Percentiles rank a stretch among this genome's conserved stretches.
phyloP scores from a whole-genome alignment of 1,140 invertebrate species.

The Aporrectodea caliginosa region DNA sequence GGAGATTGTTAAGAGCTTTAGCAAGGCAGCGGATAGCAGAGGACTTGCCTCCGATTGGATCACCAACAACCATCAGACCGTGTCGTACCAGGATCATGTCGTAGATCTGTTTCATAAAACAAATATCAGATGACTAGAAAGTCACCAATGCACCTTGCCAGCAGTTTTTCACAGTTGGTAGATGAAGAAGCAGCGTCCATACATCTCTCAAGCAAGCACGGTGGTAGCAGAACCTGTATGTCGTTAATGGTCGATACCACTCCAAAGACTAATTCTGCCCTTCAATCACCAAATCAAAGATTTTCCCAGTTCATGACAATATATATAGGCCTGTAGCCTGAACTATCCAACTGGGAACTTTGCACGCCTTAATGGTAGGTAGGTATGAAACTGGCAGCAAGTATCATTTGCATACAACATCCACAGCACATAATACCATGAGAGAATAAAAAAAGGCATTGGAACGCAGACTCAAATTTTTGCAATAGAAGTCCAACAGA shows the following conservation, averaged over 20 bases:
- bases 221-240: neutral
- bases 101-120: conserved; percentile 60
- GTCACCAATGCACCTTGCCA: too few species aligned
- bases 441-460: too few species aligned
- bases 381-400: too few species aligned
- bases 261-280: conserved; percentile 84
- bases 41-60: conserved; percentile 69
- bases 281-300: conserved; percentile 75
- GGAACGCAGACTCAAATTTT: too few species aligned
- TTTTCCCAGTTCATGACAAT: conserved; percentile 69
- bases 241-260: conserved; percentile 34
- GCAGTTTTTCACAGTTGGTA: too few species aligned
- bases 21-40: conserved; percentile 49
- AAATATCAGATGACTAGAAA: neutral
- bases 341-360: too few species aligned
- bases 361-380: too few species aligned
- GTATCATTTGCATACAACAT: too few species aligned
- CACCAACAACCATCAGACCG: conserved; percentile 83
- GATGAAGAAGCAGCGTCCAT: too few species aligned
- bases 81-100: conserved; percentile 93
- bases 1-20: conserved; percentile 50
- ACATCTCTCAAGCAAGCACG: too few species aligned
- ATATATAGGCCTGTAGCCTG: conserved; percentile 62
- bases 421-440: too few species aligned
- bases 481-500: too few species aligned